Conservation (phyloP, 2,888 invertebrate species). For the Melieria omissa region DNA sequence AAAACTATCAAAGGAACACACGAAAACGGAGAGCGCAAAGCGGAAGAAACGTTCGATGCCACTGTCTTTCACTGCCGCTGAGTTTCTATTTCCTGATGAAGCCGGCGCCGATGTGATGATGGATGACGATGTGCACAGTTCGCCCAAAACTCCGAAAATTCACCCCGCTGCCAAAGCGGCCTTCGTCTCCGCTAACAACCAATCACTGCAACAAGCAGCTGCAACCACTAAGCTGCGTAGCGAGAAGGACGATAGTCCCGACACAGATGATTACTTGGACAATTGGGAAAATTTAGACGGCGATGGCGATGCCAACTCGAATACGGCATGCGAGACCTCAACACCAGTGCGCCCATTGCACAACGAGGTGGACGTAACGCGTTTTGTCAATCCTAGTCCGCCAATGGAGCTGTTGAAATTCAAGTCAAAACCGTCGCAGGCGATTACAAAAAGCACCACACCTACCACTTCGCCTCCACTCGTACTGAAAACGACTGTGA, state of each 20-base stretch:
- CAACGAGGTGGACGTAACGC: constrained; percentile 45
- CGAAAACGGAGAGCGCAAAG: background rate
- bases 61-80: constrained; percentile 46
- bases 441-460: constrained; percentile 12
- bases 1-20: background rate
- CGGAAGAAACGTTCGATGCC: constrained; percentile 1
- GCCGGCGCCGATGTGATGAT: constrained; percentile 13
- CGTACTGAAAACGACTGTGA: constrained; percentile 32
- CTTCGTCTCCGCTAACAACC: no score
- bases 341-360: constrained; percentile 49
- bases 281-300: constrained; percentile 65
- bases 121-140: no score
- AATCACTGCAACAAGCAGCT: no score
- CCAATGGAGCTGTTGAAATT: constrained; percentile 41
- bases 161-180: no score
- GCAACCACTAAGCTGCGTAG: no score
- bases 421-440: background rate
- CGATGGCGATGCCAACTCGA: constrained; percentile 49
- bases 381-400: constrained; percentile 55
- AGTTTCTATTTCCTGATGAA: constrained; percentile 47
- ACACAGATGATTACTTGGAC: constrained; percentile 65
- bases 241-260: constrained; percentile 58
- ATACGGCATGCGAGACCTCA: constrained; percentile 53
- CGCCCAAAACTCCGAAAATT: no score
- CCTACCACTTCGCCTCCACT: constrained; percentile 20